Base-by-base conservation (phyloP, 2,888 invertebrate species). In the Caenorhabditis sp. region DNA sequence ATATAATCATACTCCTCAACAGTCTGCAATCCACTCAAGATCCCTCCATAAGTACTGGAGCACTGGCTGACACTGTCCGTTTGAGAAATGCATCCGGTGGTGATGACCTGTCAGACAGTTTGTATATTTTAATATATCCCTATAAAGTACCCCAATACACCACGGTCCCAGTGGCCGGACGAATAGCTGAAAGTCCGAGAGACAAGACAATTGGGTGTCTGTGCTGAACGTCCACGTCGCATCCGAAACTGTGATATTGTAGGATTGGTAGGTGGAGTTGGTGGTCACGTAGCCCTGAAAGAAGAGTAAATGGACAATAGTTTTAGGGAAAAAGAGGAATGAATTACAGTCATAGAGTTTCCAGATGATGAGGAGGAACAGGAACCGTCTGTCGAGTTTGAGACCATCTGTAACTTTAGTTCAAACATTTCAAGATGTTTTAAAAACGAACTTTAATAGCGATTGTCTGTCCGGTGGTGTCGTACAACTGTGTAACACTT, bases 91-190 rank as follows among this genome's bases (percentile, higher is more conserved):
- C 35, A 35, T 2, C 4, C 35, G 2, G 35, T 9, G n/a, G n/a
- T n/a, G n/a, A n/a, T n/a, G n/a, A n/a, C n/a, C n/a, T n/a, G n/a
- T n/a, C n/a, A n/a, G n/a, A n/a, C n/a, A n/a, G n/a, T n/a, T n/a
- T n/a, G n/a, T n/a, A n/a, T n/a, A n/a, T n/a, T n/a, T n/a, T n/a
- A n/a, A n/a, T 9, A 7, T 2, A 2, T 13, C 35, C 35, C 2
- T 35, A 9, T 9, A 7, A 9, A 35, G 2, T 15, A 59, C 59
- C 9, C 46, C 46, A 8, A 61, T 61, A n/a, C 61, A 61, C 61
- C 61, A 61, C 11, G 37, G 6, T 6, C 61, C 61, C 2, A 27
- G 11, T 1, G 37, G 20, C 11, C 61, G 11, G 2, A 20, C 5
- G 37, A 37, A 61, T 11, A 48, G 4, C n/a, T 15, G 48, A 4